Percentiles rank a stretch among this genome's conserved stretches.
Evolutionary conservation across 2,113 vertebrate genomes (phyloP).

Genomic region (Pelusios castaneus): DNA sequence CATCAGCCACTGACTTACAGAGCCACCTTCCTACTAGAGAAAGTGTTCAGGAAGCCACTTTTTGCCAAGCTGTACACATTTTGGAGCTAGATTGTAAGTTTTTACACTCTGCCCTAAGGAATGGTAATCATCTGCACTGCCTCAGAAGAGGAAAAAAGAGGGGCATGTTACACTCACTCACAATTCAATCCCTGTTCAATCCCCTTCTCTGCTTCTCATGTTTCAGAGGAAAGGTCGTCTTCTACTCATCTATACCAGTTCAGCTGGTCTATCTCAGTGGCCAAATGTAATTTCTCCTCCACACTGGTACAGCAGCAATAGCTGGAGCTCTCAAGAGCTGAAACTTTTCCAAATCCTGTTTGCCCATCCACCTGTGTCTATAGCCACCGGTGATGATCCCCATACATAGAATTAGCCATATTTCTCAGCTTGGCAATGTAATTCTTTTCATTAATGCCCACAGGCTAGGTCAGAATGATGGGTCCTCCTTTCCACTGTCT

Average conservation of each 20-base stretch:
- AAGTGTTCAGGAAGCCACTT: background rate
- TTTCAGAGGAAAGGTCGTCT: background rate
- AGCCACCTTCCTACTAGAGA: accelerated
- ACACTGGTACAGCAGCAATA: background rate
- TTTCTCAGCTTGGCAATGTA: background rate
- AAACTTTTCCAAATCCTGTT: background rate
- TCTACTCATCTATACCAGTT: background rate
- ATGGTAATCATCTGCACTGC: background rate
- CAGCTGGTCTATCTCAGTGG: background rate
- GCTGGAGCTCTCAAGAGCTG: background rate
- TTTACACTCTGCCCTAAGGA: background rate
- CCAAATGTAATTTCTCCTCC: background rate
- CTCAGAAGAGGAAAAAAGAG: background rate
- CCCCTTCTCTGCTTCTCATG: background rate
- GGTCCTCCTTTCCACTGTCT: background rate
- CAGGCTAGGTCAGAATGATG: background rate
- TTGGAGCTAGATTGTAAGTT: background rate
- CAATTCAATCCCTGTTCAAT: background rate
- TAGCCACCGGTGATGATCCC: background rate
- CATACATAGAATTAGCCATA: background rate
- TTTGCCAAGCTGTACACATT: background rate
- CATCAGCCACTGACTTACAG: background rate
- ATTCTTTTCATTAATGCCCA: background rate
- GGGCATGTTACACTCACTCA: background rate
- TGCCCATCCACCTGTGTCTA: no score